phyloP scores from a whole-genome alignment of 2,888 invertebrate genomes.

The Dynastes hyllus region DNA sequence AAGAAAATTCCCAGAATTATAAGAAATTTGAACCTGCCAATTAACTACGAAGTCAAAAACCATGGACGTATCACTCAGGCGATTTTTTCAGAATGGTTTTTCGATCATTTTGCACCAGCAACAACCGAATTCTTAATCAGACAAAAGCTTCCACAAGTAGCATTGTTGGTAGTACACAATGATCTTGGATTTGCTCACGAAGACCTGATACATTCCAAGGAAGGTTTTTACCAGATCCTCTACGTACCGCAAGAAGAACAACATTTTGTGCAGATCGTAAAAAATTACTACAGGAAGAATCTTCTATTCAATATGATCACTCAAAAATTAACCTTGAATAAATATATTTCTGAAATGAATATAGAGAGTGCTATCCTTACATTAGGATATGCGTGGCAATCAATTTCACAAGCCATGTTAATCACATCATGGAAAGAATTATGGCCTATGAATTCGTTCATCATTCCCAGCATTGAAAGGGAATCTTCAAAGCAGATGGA shows the following conservation, averaged over 20 bases:
- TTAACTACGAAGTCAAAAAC: neutral
- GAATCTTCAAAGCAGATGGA: neutral
- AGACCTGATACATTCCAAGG: neutral
- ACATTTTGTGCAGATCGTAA: neutral
- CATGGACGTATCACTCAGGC: neutral
- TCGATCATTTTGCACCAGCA: slow-evolving; percentile 21
- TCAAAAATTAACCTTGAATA: neutral
- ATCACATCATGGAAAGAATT: slow-evolving; percentile 5
- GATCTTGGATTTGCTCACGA: neutral
- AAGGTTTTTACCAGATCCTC: neutral
- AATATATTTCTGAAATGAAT: neutral
- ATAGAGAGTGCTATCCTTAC: neutral
- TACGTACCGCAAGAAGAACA: neutral
- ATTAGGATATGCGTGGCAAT: slow-evolving; percentile 1
- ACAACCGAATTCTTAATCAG: slow-evolving; percentile 1
- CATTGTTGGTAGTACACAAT: slow-evolving; percentile 6
- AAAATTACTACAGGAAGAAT: neutral
- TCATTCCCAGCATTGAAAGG: neutral
- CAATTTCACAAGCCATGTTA: neutral
- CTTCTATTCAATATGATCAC: neutral
- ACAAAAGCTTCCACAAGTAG: neutral
- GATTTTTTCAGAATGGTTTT: slow-evolving; percentile 5
- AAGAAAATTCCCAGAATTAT: neutral
- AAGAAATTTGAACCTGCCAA: neutral
- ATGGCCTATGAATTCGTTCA: neutral